phyloP scores from a whole-genome alignment of 2,797 vertebrate genomes.

The Myotis findleyi region DNA sequence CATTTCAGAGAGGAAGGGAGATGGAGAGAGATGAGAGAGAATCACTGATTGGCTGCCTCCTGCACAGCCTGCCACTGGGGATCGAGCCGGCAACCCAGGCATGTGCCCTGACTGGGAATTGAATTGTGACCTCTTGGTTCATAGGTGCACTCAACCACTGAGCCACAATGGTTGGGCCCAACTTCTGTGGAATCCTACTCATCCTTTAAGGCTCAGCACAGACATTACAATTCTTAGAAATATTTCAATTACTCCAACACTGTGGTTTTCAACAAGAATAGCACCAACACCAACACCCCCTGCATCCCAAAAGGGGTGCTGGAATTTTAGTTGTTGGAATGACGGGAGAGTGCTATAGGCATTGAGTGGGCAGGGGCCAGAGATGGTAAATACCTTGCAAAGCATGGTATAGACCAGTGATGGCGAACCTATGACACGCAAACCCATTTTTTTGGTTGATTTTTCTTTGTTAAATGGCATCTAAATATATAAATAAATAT shows the following conservation, averaged over 20 bases:
- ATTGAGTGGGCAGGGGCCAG: neutral
- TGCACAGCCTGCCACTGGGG: too few relatives aligned
- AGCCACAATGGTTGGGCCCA: neutral
- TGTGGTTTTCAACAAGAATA: neutral
- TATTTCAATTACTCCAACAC: neutral
- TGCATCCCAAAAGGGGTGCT: neutral
- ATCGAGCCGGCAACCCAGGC: too few relatives aligned
- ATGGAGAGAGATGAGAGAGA: too few relatives aligned
- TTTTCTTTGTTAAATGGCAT: too few relatives aligned
- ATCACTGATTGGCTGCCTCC: too few relatives aligned
- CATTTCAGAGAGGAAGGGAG: too few relatives aligned
- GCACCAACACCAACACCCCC: neutral
- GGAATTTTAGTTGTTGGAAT: neutral
- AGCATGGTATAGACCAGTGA: neutral
- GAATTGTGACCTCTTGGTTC: too few relatives aligned
- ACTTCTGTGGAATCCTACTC: neutral
- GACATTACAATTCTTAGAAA: neutral
- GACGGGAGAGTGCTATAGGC: neutral
- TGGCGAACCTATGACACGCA: too few relatives aligned
- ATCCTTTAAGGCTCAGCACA: neutral
- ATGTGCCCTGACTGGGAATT: too few relatives aligned
- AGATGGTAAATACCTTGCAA: neutral
- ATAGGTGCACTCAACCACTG: too few relatives aligned
- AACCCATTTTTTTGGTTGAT: too few relatives aligned
- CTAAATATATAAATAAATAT: too few relatives aligned